Evolutionary conservation across 2,113 vertebrate species (phyloP).

Genomic region (Corythornis vintsioides): DNA sequence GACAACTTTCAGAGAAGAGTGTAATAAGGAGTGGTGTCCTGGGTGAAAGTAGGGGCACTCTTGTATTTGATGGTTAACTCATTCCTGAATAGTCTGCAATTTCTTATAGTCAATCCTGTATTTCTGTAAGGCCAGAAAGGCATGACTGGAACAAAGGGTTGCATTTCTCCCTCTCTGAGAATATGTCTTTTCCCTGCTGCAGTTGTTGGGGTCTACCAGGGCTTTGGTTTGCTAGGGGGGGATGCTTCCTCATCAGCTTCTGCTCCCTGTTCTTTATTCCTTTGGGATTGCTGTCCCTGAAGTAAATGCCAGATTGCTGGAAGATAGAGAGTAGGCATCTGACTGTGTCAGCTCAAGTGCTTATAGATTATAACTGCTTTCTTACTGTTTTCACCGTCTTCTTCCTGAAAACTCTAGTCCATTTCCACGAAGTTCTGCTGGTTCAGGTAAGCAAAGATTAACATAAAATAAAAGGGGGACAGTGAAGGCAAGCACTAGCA

Average conservation of each 20-base stretch:
- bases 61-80: not conserved
- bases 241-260: not conserved
- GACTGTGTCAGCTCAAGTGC: not conserved
- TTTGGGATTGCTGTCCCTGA: not conserved
- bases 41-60: slow-evolving; percentile 1
- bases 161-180: not conserved
- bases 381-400: not conserved
- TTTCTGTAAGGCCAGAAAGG: not conserved
- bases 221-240: not conserved
- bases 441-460: not conserved
- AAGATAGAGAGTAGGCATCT: not conserved
- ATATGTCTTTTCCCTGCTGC: not conserved
- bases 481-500: not conserved
- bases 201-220: not conserved
- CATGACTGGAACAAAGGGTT: not conserved
- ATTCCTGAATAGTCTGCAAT: not conserved
- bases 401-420: not conserved
- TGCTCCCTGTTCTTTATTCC: not conserved
- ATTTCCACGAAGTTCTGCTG: not conserved
- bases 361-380: not conserved
- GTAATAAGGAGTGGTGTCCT: not conserved
- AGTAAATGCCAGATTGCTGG: not conserved
- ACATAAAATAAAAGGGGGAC: not conserved
- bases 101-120: not conserved
- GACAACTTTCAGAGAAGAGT: slow-evolving; percentile 24